Base-by-base conservation (phyloP, 2,888 invertebrate genomes). In the Dysmachus trigonus region DNA sequence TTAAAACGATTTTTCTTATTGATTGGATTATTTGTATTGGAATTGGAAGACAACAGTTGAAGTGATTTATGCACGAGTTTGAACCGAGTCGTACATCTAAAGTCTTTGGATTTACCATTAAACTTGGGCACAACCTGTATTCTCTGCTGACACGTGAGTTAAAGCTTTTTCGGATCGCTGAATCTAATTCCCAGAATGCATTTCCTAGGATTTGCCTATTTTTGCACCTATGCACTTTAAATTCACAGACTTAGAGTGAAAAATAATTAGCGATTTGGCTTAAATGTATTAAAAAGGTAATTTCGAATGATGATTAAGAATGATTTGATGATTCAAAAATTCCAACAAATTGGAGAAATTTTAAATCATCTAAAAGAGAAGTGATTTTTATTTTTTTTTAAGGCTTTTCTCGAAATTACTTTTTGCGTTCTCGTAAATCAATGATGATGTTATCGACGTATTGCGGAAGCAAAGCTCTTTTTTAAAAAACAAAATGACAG, bases 41-140 rank as follows among this genome's bases (percentile, higher is more conserved):
- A 38, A 10, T 27, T 77, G n/a, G 7, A 77, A 22, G 77, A 22
- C 38, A 27, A 18, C 77, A 41, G 33, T 77, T 13, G n/a, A 79
- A 79, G 79, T 41, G 31, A 79, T 79, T 79, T 79, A 79, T 79
- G 79, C 18, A 15, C 31, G 79, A 79, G 77, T 15, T 18, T 77
- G 77, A 41, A 18, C 31, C 79, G 33, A n/a, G 51, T 30, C 51
- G 41, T 51, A 51, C 79, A n/a, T n/a, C 79, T 18, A 79, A 51
- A 51, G 79, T 51, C 10, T 47, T 79, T 79, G 79, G 51, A 79
- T 79, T 79, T 79, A 51, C 51, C 27, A 79, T 73, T 86, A 72
- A 86, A 81, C 81, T 86, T 86, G 72, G 81, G 18, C 79, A 81
- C 47, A 72, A 72, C 51, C 62, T 38, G 30, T 85, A 47, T 38